Base-by-base conservation (phyloP, 1,140 invertebrate genomes). In the Pantala flavescens region DNA sequence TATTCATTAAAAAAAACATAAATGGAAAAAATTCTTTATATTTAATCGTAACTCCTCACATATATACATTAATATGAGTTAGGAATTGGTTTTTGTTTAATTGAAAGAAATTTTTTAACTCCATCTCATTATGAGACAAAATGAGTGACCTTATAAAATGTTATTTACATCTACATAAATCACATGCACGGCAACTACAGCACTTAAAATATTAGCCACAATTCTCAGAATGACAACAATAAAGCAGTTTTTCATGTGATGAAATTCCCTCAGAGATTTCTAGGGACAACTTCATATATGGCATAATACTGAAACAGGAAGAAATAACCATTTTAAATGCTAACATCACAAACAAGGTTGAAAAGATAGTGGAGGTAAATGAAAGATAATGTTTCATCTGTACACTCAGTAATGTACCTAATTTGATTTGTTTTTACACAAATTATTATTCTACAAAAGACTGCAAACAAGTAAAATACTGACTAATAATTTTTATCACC, bases 51-150 rank as follows among this genome's bases (percentile, higher is more conserved):
- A 19, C 49, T 63, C 49, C 49, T 21, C 49, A 63, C 49, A 63
- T 63, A 63, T 63, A 63, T 21, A 63, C 49, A 63, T 63, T 63
- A 19, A 63, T 19, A 63, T 63, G 49, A 63, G n/a, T 16, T 63
- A 63, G 49, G 49, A 63, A 63, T 63, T 63, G 49, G 49, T 63
- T 63, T 12, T 63, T 63, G 49, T 63, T 63, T 63, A 63, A 63
- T 16, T 63, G 49, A 63, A 63, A 63, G 49, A 63, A 63, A 63
- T 63, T 2, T 36, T 63, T 63, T 63, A 63, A 16, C 49, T 63
- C 49, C 49, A 63, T 63, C 49, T 63, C 49, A 63, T 16, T 63
- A 63, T 63, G 49, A 63, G 49, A 63, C 49, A 63, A 63, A 36
- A 63, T 63, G 49, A 63, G 49, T 63, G 49, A 21, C 49, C 14